These are phyloP conservation scores for Setophaga petechia DNA, from an alignment of 2,113 vertebrate genomes.

Conservation along the genomic window DNA sequence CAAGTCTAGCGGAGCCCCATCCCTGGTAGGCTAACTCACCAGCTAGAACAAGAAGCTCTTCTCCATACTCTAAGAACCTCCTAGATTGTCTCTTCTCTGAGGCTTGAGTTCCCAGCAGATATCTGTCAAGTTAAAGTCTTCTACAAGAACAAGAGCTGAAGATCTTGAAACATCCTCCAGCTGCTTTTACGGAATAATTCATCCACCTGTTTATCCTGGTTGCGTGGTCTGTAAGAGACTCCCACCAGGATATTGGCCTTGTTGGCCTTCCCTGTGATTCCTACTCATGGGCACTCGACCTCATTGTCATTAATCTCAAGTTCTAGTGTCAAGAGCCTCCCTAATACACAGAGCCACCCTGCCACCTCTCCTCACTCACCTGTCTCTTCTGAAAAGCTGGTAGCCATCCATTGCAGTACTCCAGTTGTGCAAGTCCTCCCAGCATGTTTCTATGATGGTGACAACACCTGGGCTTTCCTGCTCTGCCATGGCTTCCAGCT, in stretches of 20 bases:
- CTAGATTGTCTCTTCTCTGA: not conserved
- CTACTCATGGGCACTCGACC: not conserved
- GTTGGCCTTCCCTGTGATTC: not conserved
- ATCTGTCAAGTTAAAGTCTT: not conserved
- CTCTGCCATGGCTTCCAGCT: not conserved
- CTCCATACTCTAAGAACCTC: not conserved
- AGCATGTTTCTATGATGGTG: rapidly evolving
- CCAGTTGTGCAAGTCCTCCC: not conserved
- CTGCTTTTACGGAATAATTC: not conserved
- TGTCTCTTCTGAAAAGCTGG: not conserved
- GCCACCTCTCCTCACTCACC: not conserved
- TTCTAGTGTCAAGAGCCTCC: not conserved
- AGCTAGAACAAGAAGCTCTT: not conserved
- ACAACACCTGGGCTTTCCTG: not conserved
- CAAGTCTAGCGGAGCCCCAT: too few relatives aligned
- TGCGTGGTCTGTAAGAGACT: not conserved
- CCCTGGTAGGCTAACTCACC: not conserved
- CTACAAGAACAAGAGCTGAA: not conserved
- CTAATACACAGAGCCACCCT: not conserved
- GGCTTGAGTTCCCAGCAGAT: not conserved
- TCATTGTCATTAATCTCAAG: not conserved
- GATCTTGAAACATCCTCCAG: not conserved
- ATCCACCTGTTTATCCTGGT: not conserved
- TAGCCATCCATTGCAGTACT: too few relatives aligned
- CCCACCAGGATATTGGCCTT: not conserved